Conservation (phyloP, 37 sponge, comb jelly and placozoan species). For the Cladorhizidae sp. region DNA sequence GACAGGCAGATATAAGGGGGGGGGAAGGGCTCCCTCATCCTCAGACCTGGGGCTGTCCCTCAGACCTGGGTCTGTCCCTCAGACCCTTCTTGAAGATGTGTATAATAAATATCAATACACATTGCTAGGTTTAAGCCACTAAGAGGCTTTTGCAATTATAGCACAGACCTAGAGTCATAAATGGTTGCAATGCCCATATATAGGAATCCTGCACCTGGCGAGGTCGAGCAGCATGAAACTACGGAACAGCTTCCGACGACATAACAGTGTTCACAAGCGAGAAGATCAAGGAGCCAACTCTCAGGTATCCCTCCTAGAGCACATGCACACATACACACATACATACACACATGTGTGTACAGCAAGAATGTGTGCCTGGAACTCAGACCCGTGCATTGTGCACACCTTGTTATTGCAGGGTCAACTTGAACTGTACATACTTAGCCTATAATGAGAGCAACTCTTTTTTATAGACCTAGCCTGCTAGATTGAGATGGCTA, state of each 20-base stretch:
- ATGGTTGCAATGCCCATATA: too few species aligned
- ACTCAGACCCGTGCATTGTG: neutral
- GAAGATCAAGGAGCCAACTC: conserved; percentile 35
- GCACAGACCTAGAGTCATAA: too few species aligned
- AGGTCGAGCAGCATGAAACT: conserved; percentile 54
- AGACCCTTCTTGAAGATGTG: too few species aligned
- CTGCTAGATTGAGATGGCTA: too few species aligned
- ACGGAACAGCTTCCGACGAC: conserved; percentile 56
- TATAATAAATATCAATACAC: too few species aligned
- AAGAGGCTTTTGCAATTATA: too few species aligned
- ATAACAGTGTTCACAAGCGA: conserved; percentile 51
- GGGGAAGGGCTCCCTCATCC: too few species aligned
- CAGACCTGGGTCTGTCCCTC: too few species aligned
- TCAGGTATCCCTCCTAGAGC: conserved; percentile 30
- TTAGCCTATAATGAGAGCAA: neutral
- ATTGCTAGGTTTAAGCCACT: too few species aligned
- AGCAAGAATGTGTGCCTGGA: neutral
- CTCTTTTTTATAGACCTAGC: too few species aligned
- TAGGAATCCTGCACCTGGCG: conserved; percentile 46
- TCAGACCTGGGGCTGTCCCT: too few species aligned
- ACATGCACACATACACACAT: neutral
- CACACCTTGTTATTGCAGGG: neutral
- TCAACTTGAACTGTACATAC: neutral
- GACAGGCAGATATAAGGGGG: too few species aligned
- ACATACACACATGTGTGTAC: neutral